phyloP scores from a whole-genome alignment of 2,888 invertebrate genomes.

The Drosophila borealis region DNA sequence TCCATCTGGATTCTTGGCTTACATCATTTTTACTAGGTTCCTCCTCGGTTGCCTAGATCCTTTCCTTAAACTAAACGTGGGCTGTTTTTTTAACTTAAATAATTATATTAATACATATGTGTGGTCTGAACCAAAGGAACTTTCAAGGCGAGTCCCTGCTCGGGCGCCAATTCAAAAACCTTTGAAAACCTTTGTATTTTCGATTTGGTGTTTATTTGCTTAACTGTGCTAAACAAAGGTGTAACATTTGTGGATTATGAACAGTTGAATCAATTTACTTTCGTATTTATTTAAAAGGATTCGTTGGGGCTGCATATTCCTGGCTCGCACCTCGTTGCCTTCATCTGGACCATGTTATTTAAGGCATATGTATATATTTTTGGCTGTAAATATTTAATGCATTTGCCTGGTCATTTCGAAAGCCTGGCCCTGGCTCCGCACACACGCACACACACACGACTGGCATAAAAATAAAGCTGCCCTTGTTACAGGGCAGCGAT shows the following conservation, averaged over 20 bases:
- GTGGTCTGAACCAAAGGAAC: no score
- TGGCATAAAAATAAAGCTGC: slow-evolving; percentile 62
- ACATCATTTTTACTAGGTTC: no score
- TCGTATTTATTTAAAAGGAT: neutral
- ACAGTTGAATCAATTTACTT: neutral
- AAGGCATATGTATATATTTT: slow-evolving; percentile 57
- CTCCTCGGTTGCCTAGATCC: no score
- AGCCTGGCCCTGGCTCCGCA: slow-evolving; percentile 29
- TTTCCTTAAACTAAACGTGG: no score
- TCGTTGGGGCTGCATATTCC: slow-evolving; percentile 1
- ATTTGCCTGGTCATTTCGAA: slow-evolving; percentile 60
- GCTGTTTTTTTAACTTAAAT: no score
- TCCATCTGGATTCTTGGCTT: no score
- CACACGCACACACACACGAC: slow-evolving; percentile 10
- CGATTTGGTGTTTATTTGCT: no score
- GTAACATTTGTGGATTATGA: neutral
- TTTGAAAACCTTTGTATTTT: neutral
- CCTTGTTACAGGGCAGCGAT: slow-evolving; percentile 59
- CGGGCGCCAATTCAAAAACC: neutral
- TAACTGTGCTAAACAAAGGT: no score
- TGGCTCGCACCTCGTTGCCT: slow-evolving; percentile 15
- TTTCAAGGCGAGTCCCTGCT: neutral
- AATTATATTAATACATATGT: no score
- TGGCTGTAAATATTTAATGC: slow-evolving; percentile 77
- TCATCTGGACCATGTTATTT: slow-evolving; percentile 45